Evolutionary conservation across 2,113 vertebrate species (phyloP).

Genomic region (Solea solea): DNA sequence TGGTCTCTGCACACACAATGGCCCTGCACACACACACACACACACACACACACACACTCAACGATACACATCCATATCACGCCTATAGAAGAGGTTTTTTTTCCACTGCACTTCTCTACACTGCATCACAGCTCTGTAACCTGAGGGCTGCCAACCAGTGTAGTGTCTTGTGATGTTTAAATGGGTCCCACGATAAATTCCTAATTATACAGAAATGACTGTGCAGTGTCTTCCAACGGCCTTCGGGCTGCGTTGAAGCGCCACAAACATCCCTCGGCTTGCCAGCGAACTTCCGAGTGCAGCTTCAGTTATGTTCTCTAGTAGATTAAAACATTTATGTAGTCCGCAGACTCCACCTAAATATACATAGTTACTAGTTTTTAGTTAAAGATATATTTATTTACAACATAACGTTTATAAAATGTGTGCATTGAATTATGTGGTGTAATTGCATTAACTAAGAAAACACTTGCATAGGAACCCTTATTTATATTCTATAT

Average conservation of each 20-base stretch:
- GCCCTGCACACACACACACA: conserved; percentile 1
- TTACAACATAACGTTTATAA: no score
- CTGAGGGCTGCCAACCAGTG: conserved; percentile 43
- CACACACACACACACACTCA: background rate
- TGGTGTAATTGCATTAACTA: no score
- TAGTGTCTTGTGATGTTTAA: conserved; percentile 58
- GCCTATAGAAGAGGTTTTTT: conserved; percentile 43
- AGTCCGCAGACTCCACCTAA: no score
- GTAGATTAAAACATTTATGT: no score
- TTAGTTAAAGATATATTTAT: no score
- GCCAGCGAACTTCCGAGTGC: conserved; percentile 50
- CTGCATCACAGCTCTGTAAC: conserved; percentile 34
- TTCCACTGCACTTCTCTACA: conserved; percentile 39
- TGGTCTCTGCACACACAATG: conserved; percentile 37
- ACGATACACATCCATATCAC: conserved; percentile 19
- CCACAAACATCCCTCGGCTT: conserved; percentile 31
- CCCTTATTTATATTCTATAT: no score
- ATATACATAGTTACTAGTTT: no score
- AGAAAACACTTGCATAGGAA: no score
- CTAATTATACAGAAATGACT: conserved; percentile 66
- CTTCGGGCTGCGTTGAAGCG: conserved; percentile 35
- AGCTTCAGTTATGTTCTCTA: conserved; percentile 10
- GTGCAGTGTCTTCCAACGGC: conserved; percentile 45
- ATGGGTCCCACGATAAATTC: conserved; percentile 60
- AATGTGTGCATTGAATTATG: no score